These are phyloP conservation scores for Drosophila kohkoa DNA, from an alignment of 1,140 invertebrate species.

Conservation along the genomic window DNA sequence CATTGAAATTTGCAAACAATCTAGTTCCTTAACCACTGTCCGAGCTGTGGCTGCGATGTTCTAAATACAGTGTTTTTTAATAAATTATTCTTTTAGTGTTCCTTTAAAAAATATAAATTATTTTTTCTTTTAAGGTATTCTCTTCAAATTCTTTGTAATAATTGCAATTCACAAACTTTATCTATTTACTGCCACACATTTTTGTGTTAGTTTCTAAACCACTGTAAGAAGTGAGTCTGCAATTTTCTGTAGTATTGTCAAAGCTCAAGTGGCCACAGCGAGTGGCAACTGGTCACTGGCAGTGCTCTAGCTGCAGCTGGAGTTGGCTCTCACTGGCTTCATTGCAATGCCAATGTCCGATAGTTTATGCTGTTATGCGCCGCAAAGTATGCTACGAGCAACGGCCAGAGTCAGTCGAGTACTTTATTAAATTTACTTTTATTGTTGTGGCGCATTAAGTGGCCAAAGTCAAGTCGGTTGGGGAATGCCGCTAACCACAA, in stretches of 20 bases:
- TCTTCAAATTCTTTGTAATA: too few species aligned
- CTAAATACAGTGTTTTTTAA: too few species aligned
- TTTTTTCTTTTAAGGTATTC: too few species aligned
- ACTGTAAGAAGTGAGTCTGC: slow-evolving; percentile 43
- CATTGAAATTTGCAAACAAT: too few species aligned
- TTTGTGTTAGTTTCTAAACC: neutral
- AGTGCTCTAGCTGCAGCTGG: neutral
- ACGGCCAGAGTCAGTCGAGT: slow-evolving; percentile 64
- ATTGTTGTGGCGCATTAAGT: slow-evolving; percentile 82
- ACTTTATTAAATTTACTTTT: slow-evolving; percentile 82
- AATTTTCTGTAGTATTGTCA: slow-evolving; percentile 72
- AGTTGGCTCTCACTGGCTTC: slow-evolving; percentile 18
- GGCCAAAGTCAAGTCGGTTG: slow-evolving; percentile 59
- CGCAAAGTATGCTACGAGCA: slow-evolving; percentile 75
- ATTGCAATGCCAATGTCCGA: slow-evolving; percentile 44
- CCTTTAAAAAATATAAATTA: too few species aligned
- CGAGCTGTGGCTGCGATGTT: too few species aligned
- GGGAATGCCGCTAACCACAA: slow-evolving; percentile 53
- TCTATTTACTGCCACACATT: neutral
- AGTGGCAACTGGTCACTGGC: slow-evolving; percentile 28
- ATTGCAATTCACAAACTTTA: neutral
- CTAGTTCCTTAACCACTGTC: too few species aligned
- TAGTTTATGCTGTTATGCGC: slow-evolving; percentile 77
- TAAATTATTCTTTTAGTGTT: too few species aligned
- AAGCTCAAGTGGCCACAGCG: slow-evolving; percentile 70